phyloP scores from a whole-genome alignment of 2,797 vertebrate genomes.

The Morus bassanus region DNA sequence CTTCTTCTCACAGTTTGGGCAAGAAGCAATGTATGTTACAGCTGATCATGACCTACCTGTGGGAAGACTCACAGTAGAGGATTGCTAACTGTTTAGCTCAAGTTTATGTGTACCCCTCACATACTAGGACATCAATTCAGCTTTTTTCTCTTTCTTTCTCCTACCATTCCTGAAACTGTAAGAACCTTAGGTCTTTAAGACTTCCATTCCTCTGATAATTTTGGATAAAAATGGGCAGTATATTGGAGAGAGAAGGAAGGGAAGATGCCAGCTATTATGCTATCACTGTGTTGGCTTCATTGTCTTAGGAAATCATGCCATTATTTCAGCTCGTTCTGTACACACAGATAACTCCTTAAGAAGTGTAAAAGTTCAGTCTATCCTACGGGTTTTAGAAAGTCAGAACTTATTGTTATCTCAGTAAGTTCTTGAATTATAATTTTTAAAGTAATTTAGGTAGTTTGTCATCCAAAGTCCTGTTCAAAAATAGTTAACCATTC shows the following conservation, averaged over 20 bases:
- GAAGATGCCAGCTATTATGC: background rate
- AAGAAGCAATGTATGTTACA: background rate
- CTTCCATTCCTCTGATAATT: background rate
- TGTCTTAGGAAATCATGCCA: background rate
- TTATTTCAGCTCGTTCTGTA: background rate
- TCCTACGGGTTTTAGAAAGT: background rate
- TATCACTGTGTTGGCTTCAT: background rate
- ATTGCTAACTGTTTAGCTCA: background rate
- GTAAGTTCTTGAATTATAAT: background rate
- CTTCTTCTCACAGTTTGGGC: background rate
- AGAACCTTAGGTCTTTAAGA: background rate
- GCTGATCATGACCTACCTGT: background rate
- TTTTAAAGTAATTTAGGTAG: background rate
- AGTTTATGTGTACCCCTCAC: background rate
- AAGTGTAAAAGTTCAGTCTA: background rate
- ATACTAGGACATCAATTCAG: background rate
- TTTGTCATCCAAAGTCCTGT: background rate
- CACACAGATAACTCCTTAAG: background rate
- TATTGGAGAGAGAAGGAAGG: background rate
- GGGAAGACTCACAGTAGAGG: background rate
- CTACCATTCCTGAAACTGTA: background rate
- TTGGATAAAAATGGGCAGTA: background rate
- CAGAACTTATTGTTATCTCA: background rate
- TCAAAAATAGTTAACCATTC: background rate
- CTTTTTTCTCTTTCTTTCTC: background rate